phyloP scores from a whole-genome alignment of 2,888 invertebrate species.

The Acronicta psi region DNA sequence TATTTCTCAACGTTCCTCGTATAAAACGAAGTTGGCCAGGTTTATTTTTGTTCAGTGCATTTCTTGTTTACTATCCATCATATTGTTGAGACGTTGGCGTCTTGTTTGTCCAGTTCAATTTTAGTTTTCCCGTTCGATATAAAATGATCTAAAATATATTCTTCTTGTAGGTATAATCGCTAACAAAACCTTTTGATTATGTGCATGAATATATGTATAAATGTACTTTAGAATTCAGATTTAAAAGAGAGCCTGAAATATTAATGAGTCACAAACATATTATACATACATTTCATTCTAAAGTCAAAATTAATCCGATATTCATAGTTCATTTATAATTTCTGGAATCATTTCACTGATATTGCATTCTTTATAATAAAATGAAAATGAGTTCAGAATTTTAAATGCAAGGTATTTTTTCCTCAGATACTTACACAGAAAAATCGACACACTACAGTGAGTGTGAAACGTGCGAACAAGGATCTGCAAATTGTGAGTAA shows the following conservation, averaged over 20 bases:
- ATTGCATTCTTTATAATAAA: no score
- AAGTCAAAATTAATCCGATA: neutral
- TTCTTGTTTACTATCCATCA: slow-evolving; percentile 82
- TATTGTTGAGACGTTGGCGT: slow-evolving; percentile 73
- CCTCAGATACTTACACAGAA: no score
- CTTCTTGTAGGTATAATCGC: slow-evolving; percentile 22
- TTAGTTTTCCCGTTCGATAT: slow-evolving; percentile 66
- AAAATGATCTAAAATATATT: slow-evolving; percentile 51
- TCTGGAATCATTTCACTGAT: neutral
- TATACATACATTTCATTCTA: no score
- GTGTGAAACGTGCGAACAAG: no score
- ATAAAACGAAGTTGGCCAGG: slow-evolving; percentile 71
- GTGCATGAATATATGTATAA: neutral
- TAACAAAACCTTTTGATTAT: slow-evolving; percentile 21
- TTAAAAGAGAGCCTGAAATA: no score
- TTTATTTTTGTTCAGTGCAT: slow-evolving; percentile 80
- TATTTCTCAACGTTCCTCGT: slow-evolving; percentile 69
- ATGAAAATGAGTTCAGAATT: no score
- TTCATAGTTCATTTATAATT: neutral
- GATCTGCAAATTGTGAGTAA: no score
- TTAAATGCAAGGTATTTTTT: no score
- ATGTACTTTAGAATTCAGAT: no score
- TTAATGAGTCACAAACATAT: no score
- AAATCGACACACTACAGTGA: no score
- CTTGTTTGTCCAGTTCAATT: slow-evolving; percentile 74